Evolutionary conservation across 2,113 vertebrate species (phyloP).

Genomic region (Myrmophylax atrothorax): DNA sequence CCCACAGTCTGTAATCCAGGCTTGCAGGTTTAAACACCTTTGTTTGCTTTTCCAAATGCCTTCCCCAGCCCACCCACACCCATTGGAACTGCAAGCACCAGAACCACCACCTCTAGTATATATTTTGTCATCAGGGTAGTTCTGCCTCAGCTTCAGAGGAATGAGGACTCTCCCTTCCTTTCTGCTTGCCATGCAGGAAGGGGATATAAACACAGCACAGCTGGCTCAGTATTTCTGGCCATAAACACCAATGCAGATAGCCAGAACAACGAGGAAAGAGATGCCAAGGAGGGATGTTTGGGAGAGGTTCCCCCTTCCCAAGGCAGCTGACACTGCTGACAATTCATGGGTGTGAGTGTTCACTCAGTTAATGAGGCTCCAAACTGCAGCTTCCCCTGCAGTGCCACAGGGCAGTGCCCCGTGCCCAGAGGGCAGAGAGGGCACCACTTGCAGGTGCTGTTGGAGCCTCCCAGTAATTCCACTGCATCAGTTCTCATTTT

Average conservation of each 20-base stretch:
- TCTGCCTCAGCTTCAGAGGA: background rate
- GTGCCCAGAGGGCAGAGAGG: background rate
- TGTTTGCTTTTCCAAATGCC: background rate
- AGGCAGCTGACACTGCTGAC: background rate
- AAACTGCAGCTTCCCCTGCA: background rate
- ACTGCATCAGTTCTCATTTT: background rate
- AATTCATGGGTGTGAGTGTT: accelerated
- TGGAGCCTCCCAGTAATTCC: background rate
- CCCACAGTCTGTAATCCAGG: background rate
- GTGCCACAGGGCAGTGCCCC: background rate
- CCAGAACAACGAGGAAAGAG: background rate
- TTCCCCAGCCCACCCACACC: background rate
- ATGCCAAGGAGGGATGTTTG: background rate
- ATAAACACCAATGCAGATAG: background rate
- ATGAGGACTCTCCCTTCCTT: background rate
- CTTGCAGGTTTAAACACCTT: too few relatives aligned
- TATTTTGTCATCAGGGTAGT: background rate
- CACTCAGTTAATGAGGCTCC: background rate
- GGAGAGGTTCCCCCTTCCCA: background rate
- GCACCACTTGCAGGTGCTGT: background rate
- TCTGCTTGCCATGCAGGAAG: background rate
- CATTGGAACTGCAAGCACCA: background rate
- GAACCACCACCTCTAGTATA: background rate
- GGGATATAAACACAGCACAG: background rate
- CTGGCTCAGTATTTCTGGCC: background rate